Evolutionary conservation across 2,113 vertebrate species (phyloP), one percentile per base, ranked within the genome.

Genomic region (Macroglossus sobrinus): DNA sequence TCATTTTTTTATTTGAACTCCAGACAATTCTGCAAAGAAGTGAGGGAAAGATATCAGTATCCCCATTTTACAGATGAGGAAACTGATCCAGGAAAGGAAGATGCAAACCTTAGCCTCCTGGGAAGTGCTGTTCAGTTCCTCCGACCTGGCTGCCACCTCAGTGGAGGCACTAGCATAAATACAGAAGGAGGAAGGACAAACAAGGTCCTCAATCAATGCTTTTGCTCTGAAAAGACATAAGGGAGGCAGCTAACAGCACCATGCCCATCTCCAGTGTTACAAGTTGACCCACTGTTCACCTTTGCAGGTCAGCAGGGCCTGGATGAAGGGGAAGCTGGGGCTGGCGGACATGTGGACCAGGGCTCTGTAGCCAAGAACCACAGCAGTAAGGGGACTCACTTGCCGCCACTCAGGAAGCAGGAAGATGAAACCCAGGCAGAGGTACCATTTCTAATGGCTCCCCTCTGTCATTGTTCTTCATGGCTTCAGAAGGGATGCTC

Each of bases 301-400:
- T 86, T 88, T 97, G 50, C 64, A 98, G 96, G 93, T 82, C 43
- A 76, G 4, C 63, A 38, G 86, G 91, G 64, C 66, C 35, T 71
- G 93, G 19, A 96, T 93, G 75, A 96, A 95, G 40, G 84, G 76
- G 45, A 93, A 47, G 7, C 74, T 64, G 68, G 95, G 30, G 24
- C 87, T 22, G 53, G 14, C 74, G 19, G 89, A 91, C 3, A 7
- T 33, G 8, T 33, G n/a, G 59, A 93, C 35, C 80, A 91, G 95
- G 91, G 26, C n/a, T 45, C 78, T 6, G 2, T 22, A 75, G 75
- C 71, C 26, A 24, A 96, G 53, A 92, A 86, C 64, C 40, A 30
- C 5, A 7, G 55, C 40, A 7, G 40, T 68, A 40, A 19, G 30
- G 45, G 45, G 69, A 64, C 71, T 66, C 59, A 3, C 55, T 38